phyloP scores from a whole-genome alignment of 2,888 invertebrate species.

The Ectemnius continuus region DNA sequence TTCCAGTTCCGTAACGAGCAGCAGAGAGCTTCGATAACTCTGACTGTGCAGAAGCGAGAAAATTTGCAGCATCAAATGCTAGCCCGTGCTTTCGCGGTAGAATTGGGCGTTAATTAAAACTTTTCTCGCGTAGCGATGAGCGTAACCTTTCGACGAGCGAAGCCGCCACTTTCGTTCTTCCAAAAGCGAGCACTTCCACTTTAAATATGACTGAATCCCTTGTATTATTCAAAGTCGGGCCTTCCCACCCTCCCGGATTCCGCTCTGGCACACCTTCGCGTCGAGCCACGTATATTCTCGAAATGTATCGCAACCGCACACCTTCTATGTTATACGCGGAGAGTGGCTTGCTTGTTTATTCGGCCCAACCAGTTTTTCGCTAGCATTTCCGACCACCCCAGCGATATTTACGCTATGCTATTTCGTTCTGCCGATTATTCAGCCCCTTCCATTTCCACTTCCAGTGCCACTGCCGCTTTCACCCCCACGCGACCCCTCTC shows the following conservation, averaged over 20 bases:
- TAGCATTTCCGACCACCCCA: constrained; percentile 14
- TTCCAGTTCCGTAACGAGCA: too few species aligned
- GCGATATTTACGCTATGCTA: constrained; percentile 1
- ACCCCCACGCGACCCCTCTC: neutral
- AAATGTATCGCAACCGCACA: constrained; percentile 61
- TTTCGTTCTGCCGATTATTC: constrained; percentile 8
- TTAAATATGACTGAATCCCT: constrained; percentile 65
- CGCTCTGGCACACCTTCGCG: too few species aligned
- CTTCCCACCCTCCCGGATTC: constrained; percentile 30
- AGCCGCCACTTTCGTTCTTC: neutral
- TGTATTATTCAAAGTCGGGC: constrained; percentile 67
- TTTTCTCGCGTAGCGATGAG: neutral
- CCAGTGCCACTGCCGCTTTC: neutral
- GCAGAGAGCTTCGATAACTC: too few species aligned
- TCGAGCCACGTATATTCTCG: constrained; percentile 49
- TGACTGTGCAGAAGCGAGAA: neutral
- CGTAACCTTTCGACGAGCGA: neutral
- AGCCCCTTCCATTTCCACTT: neutral
- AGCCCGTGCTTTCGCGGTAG: neutral
- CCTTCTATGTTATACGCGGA: constrained; percentile 45
- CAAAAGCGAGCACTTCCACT: constrained; percentile 34
- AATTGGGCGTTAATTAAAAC: neutral
- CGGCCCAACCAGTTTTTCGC: constrained; percentile 39
- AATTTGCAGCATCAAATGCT: too few species aligned
- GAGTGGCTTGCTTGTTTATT: constrained; percentile 38